Base-by-base conservation (phyloP, 2,888 invertebrate genomes). In the Archips crataeganus region DNA sequence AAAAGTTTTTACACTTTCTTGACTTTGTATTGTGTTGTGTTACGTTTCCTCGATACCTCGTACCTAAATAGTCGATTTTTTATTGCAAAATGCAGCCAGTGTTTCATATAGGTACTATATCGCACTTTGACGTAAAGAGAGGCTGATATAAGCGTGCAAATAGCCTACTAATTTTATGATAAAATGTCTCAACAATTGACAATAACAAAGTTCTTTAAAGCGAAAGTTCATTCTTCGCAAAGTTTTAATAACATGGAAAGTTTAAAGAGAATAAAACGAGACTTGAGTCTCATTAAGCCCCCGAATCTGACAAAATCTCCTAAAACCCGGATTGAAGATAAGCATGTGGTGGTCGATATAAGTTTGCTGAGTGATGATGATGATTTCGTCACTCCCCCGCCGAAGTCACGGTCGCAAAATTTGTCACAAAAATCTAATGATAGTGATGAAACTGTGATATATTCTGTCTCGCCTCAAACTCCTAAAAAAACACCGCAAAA, bases 201-300 rank as follows among this genome's bases (percentile, higher is more conserved):
- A 51, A 77, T 87, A 63, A 83, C 82, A 59, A 76, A 75, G n/a
- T 86, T 77, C 76, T 90, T 85, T 70, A 84, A 81, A 75, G 72
- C 72, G 54, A 83, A 79, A 78, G 77, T 79, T 42, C 42, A 64
- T 45, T 45, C 76, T 4, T 63, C 68, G 10, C 70, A 74, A 49
- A 75, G 68, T 45, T 76, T 32, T 62, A 71, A 79, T 75, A 75
- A 68, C 3, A 79, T 79, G 77, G 75, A 76, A 39, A 63, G 51
- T 59, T 70, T 60, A 0, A 77, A 73, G n/a, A 81, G 77, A 74
- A 86, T 82, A 78, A 86, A 82, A 70, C 79, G 79, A 36, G 85
- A 73, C 74, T 79, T 88, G 72, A 86, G 84, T 60, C 75, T 86
- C 10, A 77, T 60, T 4, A 85, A 80, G 59, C 71, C 79, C 15